Conservation (phyloP, 2,113 vertebrate species). For the Myotis yumanensis region DNA sequence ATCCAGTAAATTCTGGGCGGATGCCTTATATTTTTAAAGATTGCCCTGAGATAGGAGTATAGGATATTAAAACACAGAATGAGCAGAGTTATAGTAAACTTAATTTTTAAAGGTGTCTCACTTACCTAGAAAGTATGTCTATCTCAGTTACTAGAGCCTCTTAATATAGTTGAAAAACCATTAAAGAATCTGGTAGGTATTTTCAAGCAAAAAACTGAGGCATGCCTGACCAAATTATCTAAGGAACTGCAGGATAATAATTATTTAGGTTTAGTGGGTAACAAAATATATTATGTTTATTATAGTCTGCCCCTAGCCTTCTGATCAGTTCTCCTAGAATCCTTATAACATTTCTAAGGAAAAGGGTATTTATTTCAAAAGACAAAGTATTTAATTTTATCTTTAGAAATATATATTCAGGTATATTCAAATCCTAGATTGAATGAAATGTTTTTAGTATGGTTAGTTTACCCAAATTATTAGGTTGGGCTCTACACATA, state of each 20-base stretch:
- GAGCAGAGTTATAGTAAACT: slow-evolving; percentile 52
- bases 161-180: neutral
- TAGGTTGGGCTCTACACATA: neutral
- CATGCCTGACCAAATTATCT: slow-evolving; percentile 9
- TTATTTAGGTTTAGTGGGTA: slow-evolving; percentile 11
- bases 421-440: neutral
- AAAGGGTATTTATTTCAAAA: neutral
- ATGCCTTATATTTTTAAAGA: slow-evolving; percentile 77
- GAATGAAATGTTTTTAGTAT: slow-evolving; percentile 1
- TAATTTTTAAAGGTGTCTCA: slow-evolving; percentile 61
- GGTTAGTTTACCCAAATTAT: neutral
- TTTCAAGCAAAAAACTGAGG: slow-evolving; percentile 19
- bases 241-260: neutral
- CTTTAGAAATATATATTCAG: slow-evolving; percentile 28
- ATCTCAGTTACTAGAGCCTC: slow-evolving; percentile 49
- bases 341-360: neutral
- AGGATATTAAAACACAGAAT: slow-evolving; percentile 55
- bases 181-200: neutral
- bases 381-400: slow-evolving; percentile 16
- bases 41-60: slow-evolving; percentile 72
- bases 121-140: neutral
- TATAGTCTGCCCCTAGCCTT: neutral
- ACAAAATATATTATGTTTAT: neutral
- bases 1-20: slow-evolving; percentile 78
- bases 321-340: neutral